phyloP scores from a whole-genome alignment of 2,888 invertebrate genomes.

The Synanthedon tipuliformis region DNA sequence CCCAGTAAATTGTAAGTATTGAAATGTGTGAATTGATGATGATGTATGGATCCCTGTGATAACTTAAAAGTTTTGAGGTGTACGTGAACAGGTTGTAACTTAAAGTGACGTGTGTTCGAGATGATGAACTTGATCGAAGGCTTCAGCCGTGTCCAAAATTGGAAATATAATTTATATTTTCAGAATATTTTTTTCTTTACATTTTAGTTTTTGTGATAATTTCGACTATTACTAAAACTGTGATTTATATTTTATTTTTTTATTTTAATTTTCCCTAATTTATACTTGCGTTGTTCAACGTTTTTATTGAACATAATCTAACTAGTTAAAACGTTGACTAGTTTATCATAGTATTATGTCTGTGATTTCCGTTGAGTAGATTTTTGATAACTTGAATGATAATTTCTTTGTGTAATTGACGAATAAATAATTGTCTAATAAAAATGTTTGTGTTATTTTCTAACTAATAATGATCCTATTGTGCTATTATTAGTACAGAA shows the following conservation, averaged over 20 bases:
- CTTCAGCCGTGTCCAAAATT: slow-evolving; percentile 29
- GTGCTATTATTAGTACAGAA: too few relatives aligned
- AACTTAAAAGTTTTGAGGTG: slow-evolving; percentile 27
- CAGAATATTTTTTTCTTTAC: slow-evolving; percentile 19
- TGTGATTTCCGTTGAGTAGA: slow-evolving; percentile 59
- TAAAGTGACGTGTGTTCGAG: slow-evolving; percentile 17
- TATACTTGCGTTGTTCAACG: slow-evolving; percentile 5
- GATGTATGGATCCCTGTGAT: slow-evolving; percentile 49
- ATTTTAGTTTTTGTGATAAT: slow-evolving; percentile 43
- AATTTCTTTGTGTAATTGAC: slow-evolving; percentile 50
- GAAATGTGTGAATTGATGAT: slow-evolving; percentile 8
- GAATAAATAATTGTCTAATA: slow-evolving; percentile 62
- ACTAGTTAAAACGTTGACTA: slow-evolving; percentile 4
- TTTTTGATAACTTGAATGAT: slow-evolving; percentile 35
- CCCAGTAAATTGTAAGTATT: slow-evolving; percentile 13
- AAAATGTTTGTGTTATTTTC: slow-evolving; percentile 6
- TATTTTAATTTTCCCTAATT: slow-evolving; percentile 21
- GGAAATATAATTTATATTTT: slow-evolving; percentile 16
- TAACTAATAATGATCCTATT: too few relatives aligned
- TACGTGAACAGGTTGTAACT: slow-evolving; percentile 22
- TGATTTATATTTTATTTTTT: slow-evolving; percentile 38
- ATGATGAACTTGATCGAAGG: slow-evolving; percentile 30
- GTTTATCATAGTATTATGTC: slow-evolving; percentile 48
- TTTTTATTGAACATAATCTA: slow-evolving; percentile 3
- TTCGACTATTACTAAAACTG: slow-evolving; percentile 46